Percentiles rank a stretch among this genome's conserved stretches.
phyloP scores from a whole-genome alignment of 1,140 invertebrate species.

The Apocrypta bakeri region DNA sequence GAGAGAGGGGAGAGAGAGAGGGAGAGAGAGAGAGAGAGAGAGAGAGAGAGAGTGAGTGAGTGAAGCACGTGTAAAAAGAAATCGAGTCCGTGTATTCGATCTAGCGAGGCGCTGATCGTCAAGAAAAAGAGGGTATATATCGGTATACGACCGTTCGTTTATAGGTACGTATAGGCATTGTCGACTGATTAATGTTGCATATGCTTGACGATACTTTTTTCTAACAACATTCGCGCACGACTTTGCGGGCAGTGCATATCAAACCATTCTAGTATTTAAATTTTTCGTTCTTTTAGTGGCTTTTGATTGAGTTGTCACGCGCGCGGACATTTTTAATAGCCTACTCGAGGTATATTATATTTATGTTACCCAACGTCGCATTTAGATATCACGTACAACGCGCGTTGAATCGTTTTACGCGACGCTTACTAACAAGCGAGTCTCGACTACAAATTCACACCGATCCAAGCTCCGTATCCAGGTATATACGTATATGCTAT shows the following conservation, averaged over 20 bases:
- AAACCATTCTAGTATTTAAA: neutral
- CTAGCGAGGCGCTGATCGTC: conserved; percentile 37
- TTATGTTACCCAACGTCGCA: neutral
- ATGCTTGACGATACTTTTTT: neutral
- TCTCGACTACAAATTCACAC: conserved; percentile 6
- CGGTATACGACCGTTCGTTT: conserved; percentile 6
- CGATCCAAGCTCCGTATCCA: neutral
- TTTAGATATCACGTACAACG: neutral
- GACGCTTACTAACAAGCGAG: conserved; percentile 30
- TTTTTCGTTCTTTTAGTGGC: neutral
- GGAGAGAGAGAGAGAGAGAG: conserved; percentile 17
- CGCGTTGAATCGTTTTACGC: neutral
- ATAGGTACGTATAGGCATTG: neutral
- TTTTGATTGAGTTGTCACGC: neutral
- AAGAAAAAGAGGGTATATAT: conserved; percentile 27
- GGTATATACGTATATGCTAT: neutral
- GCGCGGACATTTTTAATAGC: neutral
- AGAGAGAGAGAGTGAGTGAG: neutral
- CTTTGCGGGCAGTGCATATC: no score
- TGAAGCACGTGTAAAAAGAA: conserved; percentile 35
- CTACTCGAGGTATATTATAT: neutral
- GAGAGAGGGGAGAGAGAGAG: neutral
- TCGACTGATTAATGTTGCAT: neutral
- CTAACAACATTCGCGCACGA: neutral
- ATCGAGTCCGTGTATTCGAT: conserved; percentile 44